Evolutionary conservation across 1,140 invertebrate species (phyloP), one percentile per base, ranked within the genome.

Genomic region (Heterodera carotae): DNA sequence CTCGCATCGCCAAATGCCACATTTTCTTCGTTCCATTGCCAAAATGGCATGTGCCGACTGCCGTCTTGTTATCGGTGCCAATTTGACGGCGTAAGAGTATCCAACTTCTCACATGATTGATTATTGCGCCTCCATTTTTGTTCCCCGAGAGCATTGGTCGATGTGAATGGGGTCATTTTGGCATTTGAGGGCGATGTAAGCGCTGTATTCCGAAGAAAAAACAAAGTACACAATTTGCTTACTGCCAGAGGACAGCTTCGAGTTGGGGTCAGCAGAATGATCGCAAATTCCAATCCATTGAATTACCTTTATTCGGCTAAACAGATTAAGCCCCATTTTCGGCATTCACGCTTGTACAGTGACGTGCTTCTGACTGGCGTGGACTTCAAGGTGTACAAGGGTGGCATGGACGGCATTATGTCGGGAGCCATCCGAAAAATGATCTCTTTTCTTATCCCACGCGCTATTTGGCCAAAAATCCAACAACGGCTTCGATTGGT

Each of bases 401-500:
- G 72, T 7, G 83, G 82, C 27, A 62, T 83, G 67, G 60, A 53
- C 36, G 82, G 82, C 0, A 33, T 84, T 12, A 69, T 83, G 69
- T 67, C 82, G 2, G 75, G 79, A 33, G 80, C 80, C 3, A 82
- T 84, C 10, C 73, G 79, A 15, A 83, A 83, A 69, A 33, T 83
- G 33, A 25, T 83, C 5, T 69, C 68, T 53, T 80, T 81, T 72
- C 59, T 83, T 18, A 67, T 83, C 31, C 82, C 82, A 15, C 79
- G 83, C 29, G 83, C 82, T 31, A 83, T 83, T 43, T 83, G 82
- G 82, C 82, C 82, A 12, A 84, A 84, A 75, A 84, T 83, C 25
- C 82, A 83, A 64, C 83, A 83, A 59, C 43, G 83, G 15, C 64
- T 83, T 6, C 82, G 82, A 10, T 33, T 83, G 10, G 82, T 82